phyloP scores from a whole-genome alignment of 2,888 invertebrate species.

The Herminia tarsipennalis region DNA sequence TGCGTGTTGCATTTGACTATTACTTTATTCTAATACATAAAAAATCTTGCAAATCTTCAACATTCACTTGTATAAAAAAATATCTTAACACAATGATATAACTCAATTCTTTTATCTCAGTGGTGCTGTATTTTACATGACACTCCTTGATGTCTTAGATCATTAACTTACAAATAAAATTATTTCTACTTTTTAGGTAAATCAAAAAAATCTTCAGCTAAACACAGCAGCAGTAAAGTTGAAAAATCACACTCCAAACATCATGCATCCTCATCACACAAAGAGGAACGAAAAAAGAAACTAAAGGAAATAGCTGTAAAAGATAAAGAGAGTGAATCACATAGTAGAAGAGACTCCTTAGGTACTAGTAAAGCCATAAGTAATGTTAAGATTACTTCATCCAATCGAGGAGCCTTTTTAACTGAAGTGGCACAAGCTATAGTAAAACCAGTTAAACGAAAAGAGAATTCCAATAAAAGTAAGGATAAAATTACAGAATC shows the following conservation, averaged over 20 bases:
- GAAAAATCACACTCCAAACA: conserved; percentile 53
- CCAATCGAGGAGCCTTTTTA: conserved; percentile 85
- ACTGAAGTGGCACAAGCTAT: conserved; percentile 56
- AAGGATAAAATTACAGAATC: conserved; percentile 27
- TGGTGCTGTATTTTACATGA: too few relatives aligned
- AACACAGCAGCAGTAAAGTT: conserved; percentile 40
- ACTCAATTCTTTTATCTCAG: too few relatives aligned
- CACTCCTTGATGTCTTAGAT: too few relatives aligned
- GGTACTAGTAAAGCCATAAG: conserved; percentile 50
- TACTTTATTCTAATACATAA: too few relatives aligned
- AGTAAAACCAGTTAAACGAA: conserved; percentile 58
- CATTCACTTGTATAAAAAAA: background rate
- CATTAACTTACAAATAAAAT: background rate
- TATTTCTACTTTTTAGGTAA: conserved; percentile 46
- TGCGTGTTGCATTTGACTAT: too few relatives aligned
- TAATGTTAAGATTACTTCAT: conserved; percentile 78
- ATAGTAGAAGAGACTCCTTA: conserved; percentile 40
- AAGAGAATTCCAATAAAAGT: conserved; percentile 36
- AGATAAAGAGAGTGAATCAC: conserved; percentile 49
- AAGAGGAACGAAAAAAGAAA: conserved; percentile 79
- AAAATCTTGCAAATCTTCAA: background rate
- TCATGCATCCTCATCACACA: conserved; percentile 60
- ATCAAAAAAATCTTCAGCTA: conserved; percentile 45
- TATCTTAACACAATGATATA: too few relatives aligned
- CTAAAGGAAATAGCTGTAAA: conserved; percentile 80